phyloP scores from a whole-genome alignment of 2,797 vertebrate species.

The Fistularia commersonii region DNA sequence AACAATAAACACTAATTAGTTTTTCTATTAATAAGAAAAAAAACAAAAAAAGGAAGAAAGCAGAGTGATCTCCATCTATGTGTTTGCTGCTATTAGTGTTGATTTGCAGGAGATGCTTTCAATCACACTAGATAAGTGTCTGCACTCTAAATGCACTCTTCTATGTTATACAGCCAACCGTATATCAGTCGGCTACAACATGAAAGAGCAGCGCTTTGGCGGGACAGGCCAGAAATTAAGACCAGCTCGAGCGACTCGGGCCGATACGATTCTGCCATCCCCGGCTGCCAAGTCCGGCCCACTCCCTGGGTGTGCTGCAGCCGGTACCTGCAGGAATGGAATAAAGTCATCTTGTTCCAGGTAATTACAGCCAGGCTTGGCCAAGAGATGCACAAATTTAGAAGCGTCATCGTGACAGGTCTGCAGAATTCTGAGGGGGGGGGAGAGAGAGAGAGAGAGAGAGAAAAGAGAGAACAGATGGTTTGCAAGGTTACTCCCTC shows the following conservation, averaged over 20 bases:
- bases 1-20: no score
- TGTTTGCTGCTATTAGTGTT: no score
- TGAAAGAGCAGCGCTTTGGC: conserved; percentile 44
- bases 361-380: conserved; percentile 88
- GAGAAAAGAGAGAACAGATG: conserved; percentile 75
- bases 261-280: conserved; percentile 37
- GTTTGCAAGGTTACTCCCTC: conserved; percentile 56
- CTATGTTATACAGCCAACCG: conserved; percentile 16
- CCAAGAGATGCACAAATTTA: conserved; percentile 91
- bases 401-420: conserved; percentile 92
- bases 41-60: no score
- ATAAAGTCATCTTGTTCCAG: conserved; percentile 97
- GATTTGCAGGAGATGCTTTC: no score
- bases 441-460: no score
- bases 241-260: conserved; percentile 26
- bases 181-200: conserved; percentile 29
- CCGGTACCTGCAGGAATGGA: conserved; percentile 92
- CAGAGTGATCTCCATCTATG: no score
- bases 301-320: conserved; percentile 52
- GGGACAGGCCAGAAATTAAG: conserved; percentile 32
- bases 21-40: no score
- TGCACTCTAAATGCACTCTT: conserved; percentile 4
- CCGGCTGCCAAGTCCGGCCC: conserved; percentile 38
- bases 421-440: conserved; percentile 83
- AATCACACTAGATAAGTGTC: no score